These are phyloP conservation scores for Muricea muricata DNA, from an alignment of 92 coral and sea anemone genomes.

Conservation along the genomic window DNA sequence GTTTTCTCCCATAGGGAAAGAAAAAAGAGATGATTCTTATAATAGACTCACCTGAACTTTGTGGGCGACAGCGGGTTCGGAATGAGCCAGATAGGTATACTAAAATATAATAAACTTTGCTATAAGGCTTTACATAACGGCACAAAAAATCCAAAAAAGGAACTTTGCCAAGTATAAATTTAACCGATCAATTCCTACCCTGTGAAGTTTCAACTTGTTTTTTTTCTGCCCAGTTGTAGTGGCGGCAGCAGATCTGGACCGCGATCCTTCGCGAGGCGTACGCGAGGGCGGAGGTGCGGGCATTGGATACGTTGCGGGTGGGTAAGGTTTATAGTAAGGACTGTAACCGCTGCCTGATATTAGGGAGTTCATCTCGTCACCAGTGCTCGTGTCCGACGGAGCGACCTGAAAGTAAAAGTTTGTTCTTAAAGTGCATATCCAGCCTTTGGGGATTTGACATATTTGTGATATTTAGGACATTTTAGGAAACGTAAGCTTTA, in stretches of 20 bases:
- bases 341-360: conserved; percentile 61
- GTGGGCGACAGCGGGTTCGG: conserved; percentile 97
- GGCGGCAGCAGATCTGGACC: conserved; percentile 68
- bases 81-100: conserved; percentile 89
- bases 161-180: no score
- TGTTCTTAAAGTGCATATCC: no score
- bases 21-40: no score
- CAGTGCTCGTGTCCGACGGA: conserved; percentile 24
- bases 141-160: background rate
- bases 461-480: no score
- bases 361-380: conserved; percentile 27
- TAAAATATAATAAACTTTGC: conserved; percentile 26
- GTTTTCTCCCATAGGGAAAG: no score
- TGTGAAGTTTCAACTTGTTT: conserved; percentile 77
- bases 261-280: conserved; percentile 69
- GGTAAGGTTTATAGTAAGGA: conserved; percentile 84
- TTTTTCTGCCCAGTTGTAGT: conserved; percentile 51
- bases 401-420: conserved; percentile 3
- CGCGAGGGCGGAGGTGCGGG: conserved; percentile 98
- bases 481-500: no score
- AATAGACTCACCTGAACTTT: conserved; percentile 79
- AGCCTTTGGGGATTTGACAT: no score
- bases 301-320: conserved; percentile 82
- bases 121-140: background rate
- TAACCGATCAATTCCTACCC: conserved; percentile 77